phyloP scores from a whole-genome alignment of 1,140 invertebrate species.

The Temnothorax longispinosus region DNA sequence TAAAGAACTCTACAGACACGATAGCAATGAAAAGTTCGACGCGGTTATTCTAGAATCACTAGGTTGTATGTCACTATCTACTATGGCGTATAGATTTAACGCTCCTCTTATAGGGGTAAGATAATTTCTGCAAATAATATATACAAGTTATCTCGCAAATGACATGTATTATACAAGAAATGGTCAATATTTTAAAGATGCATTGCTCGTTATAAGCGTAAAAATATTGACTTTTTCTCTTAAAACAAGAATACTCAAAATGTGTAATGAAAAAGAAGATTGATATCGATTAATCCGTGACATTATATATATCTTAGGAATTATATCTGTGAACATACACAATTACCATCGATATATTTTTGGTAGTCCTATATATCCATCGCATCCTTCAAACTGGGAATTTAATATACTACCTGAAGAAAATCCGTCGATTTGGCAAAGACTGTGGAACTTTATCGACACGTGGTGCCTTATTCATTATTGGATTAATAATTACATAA shows the following conservation, averaged over 20 bases:
- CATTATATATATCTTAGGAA: slow-evolving; percentile 20
- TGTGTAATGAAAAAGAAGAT: neutral
- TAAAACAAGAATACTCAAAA: neutral
- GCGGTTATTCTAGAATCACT: neutral
- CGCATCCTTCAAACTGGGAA: slow-evolving; percentile 66
- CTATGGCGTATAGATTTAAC: slow-evolving; percentile 30
- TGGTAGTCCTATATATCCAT: slow-evolving; percentile 50
- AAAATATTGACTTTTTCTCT: neutral
- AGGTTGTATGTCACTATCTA: neutral
- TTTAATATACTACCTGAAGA: neutral
- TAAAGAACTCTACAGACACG: neutral
- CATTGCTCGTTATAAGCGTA: neutral
- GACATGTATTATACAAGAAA: neutral
- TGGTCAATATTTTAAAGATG: neutral
- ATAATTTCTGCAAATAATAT: neutral
- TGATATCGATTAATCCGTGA: neutral
- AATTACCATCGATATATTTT: slow-evolving; percentile 45
- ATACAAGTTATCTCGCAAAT: neutral
- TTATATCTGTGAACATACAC: slow-evolving; percentile 19
- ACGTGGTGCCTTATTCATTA: slow-evolving; percentile 1
- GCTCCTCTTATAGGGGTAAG: slow-evolving; percentile 54
- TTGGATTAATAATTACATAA: slow-evolving; percentile 69
- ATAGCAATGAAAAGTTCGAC: slow-evolving; percentile 2
- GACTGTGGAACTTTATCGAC: slow-evolving; percentile 37
- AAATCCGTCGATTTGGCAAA: slow-evolving; percentile 57